A percentile compares a stretch with the other conserved stretches of the same genome.
Conservation (phyloP, 2,888 invertebrate species). For the Hedychridium roseum region DNA sequence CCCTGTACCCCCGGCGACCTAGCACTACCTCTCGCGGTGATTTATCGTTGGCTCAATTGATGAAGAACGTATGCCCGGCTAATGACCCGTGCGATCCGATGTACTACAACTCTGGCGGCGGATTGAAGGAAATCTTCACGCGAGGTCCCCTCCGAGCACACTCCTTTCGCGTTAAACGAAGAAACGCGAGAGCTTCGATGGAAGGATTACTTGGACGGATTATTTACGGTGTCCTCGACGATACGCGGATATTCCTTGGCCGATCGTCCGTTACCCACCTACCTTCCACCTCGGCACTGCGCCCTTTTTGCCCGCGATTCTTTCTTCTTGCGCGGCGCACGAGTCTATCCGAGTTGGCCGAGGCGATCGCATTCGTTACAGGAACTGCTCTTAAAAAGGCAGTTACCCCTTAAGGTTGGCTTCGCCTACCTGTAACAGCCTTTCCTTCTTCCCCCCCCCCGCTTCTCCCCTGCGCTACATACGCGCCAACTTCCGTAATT, state of each 20-base stretch:
- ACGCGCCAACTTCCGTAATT: slow-evolving; percentile 21
- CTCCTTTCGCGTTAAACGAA: too few species aligned
- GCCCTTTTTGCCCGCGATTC: slow-evolving; percentile 11
- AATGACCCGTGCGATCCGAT: too few species aligned
- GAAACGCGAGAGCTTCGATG: not conserved
- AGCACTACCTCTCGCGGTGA: too few species aligned
- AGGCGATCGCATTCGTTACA: slow-evolving; percentile 49
- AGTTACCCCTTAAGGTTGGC: slow-evolving; percentile 34
- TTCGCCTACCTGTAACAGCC: slow-evolving; percentile 21
- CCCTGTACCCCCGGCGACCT: too few species aligned
- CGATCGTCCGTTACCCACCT: slow-evolving; percentile 25
- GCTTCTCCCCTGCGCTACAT: slow-evolving; percentile 12
- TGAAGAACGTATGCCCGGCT: too few species aligned
- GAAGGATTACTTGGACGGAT: too few species aligned
- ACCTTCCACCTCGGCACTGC: slow-evolving; percentile 12
- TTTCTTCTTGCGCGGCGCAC: slow-evolving; percentile 17
- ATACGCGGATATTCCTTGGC: slow-evolving; percentile 15
- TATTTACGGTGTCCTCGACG: slow-evolving; percentile 1
- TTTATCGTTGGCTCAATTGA: too few species aligned
- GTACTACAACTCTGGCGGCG: too few species aligned
- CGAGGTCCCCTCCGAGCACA: too few species aligned
- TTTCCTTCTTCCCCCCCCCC: slow-evolving; percentile 16
- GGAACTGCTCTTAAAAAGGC: slow-evolving; percentile 46
- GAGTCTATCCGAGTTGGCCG: slow-evolving; percentile 38
- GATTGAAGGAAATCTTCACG: too few species aligned